Evolutionary conservation across 1,140 invertebrate species (phyloP).

Genomic region (Charaxes varanes): DNA sequence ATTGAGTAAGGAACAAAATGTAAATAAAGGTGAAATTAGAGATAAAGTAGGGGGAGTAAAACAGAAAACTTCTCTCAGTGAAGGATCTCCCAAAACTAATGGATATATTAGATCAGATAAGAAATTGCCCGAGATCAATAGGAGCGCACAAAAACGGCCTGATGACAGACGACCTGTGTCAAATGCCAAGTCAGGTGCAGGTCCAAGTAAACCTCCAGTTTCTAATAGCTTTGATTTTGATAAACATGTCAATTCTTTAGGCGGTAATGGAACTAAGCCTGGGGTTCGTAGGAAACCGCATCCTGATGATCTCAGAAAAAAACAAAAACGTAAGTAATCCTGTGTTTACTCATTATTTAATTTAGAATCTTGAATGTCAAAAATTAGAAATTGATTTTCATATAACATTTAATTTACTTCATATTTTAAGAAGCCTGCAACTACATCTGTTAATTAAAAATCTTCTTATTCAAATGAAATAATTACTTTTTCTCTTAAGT

Average conservation of each 20-base stretch:
- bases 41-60: conserved; percentile 35
- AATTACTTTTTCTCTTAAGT: neutral
- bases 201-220: conserved; percentile 39
- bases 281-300: conserved; percentile 46
- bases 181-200: conserved; percentile 26
- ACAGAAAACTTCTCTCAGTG: conserved; percentile 24
- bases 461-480: neutral
- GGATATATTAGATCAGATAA: conserved; percentile 35
- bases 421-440: no score
- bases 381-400: no score
- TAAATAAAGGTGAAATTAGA: conserved; percentile 26
- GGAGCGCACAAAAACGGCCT: conserved; percentile 30
- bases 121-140: conserved; percentile 33
- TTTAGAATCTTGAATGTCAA: no score
- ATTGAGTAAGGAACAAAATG: conserved; percentile 31
- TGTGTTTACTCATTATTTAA: no score
- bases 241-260: conserved; percentile 55
- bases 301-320: conserved; percentile 42
- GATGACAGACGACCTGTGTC: conserved; percentile 38
- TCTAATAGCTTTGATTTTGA: conserved; percentile 57
- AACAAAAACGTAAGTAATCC: conserved; percentile 57
- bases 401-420: no score
- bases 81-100: conserved; percentile 36
- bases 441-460: no score
- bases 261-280: conserved; percentile 54